phyloP scores from a whole-genome alignment of 1,140 invertebrate species.

The Agrypnia vestita region DNA sequence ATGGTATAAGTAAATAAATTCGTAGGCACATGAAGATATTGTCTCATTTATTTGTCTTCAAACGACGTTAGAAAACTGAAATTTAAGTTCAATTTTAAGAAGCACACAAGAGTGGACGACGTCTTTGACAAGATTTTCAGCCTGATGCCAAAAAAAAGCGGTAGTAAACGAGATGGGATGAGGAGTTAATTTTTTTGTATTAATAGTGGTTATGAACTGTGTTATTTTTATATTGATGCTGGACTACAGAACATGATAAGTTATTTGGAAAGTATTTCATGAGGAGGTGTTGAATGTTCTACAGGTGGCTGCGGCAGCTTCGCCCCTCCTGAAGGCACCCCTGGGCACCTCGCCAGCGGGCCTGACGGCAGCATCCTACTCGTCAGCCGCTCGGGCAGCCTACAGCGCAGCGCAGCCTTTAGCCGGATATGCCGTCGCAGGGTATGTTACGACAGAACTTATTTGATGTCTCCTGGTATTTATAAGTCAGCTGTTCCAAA shows the following conservation, averaged over 20 bases:
- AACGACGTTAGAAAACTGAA: no score
- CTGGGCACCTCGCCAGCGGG: conserved; percentile 76
- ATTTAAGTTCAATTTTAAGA: no score
- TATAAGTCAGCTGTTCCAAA: no score
- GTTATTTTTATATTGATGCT: neutral
- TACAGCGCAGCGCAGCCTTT: conserved; percentile 86
- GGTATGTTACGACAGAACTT: conserved; percentile 59
- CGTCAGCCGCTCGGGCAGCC: conserved; percentile 85
- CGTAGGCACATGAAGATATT: no score
- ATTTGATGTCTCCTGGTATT: no score
- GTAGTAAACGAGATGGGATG: no score
- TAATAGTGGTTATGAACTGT: neutral
- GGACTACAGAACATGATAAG: neutral
- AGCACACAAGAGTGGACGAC: no score
- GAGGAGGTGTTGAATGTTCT: conserved; percentile 2
- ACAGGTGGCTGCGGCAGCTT: conserved; percentile 74
- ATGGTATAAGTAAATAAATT: no score
- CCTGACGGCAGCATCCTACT: conserved; percentile 83
- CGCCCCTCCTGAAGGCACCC: conserved; percentile 80
- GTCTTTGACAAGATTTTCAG: no score
- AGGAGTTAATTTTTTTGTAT: no score
- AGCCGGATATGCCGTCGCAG: conserved; percentile 75
- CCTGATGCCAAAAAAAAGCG: no score
- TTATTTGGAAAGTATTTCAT: neutral
- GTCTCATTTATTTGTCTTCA: no score